Evolutionary conservation across 2,113 vertebrate genomes (phyloP), one percentile per base, ranked within the genome.

Genomic region (Halichoeres trimaculatus): DNA sequence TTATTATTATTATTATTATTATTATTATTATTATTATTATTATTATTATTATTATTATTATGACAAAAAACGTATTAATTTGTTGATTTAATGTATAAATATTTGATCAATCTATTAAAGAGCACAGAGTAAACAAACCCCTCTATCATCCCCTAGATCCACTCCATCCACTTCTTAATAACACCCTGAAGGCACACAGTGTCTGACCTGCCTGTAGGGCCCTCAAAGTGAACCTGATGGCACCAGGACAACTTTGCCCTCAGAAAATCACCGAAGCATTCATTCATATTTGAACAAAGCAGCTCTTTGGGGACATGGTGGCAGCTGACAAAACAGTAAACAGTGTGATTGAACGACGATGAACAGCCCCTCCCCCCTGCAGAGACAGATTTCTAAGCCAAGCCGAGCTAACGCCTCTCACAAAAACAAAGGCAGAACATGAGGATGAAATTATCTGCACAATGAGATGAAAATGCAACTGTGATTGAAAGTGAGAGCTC

Each of bases 271-370:
- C 6, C 35, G 50, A 11, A 26, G 14, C 19, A 41, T 70, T 61
- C 51, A 53, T 53, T 80, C 36, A 10, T 30, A 30, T 75, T 80
- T 54, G 51, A 70, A 64, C 47, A 63, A 67, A 63, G 47, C 58
- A 52, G 51, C 51, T 70, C 51, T 69, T 70, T 40, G 11, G 55
- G 54, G 59, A 55, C 43, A 48, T 0, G 30, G 24, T 30, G 70
- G 51, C 70, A 81, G 70, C 64, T 54, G 63, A 80, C 75, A 74
- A 81, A 84, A 81, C 70, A 78, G 50, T 52, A 56, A 43, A 52
- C 22, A 51, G 8, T 22, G 45, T n/a, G 59, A 63, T 53, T 24
- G 1, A 70, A 48, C 26, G 50, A 70, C 63, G 76, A n/a, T 36
- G 51, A 63, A 53, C 65, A 64, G 61, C 24, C 16, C 41, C 54